Base-by-base conservation (phyloP, 2,113 vertebrate species). In the Dendropsophus ebraccatus region DNA sequence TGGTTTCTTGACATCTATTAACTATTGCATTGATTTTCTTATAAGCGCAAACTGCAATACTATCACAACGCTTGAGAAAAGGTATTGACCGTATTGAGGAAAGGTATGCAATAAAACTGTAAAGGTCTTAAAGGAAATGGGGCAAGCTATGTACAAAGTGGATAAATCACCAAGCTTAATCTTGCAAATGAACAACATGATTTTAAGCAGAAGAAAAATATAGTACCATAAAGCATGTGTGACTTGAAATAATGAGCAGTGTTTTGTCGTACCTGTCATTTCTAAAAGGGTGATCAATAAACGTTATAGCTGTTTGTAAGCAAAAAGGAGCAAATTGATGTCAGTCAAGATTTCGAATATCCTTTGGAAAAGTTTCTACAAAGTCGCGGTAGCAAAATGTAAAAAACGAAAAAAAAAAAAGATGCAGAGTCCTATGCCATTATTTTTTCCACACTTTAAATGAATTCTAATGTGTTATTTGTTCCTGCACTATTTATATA, bases 101-200 rank as follows among this genome's bases (percentile, higher is more conserved):
- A 91, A 92, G 92, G 89, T 90, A 91, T 86, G 88, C 89, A 92
- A 92, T 93, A 89, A 93, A 93, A 94, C 88, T 50, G 45, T 45
- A 93, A 93, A 93, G 89, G 92, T 91, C 89, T 91, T 89, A 92
- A 94, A 92, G 92, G 93, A 92, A 92, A 94, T 92, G 92, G 92
- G 92, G 92, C 90, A 90, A 91, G 92, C 89, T 90, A 90, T 89
- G 90, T 80, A 45, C 89, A 81, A 90, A 92, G 90, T 92, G 86
- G 90, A 91, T 95, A 92, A 94, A 94, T 95, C 93, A 94, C 78
- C 0, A 58, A 65, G 88, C 88, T 92, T 93, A 93, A 94, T 92
- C 91, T 88, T n/a, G 28, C 90, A 90, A 92, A 93, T 92, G 92
- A 94, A 89, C 82, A 82, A 88, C 84, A 90, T 90, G 87, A 90